Conservation (phyloP, 2,797 vertebrate genomes). For the Glossophaga mutica region DNA sequence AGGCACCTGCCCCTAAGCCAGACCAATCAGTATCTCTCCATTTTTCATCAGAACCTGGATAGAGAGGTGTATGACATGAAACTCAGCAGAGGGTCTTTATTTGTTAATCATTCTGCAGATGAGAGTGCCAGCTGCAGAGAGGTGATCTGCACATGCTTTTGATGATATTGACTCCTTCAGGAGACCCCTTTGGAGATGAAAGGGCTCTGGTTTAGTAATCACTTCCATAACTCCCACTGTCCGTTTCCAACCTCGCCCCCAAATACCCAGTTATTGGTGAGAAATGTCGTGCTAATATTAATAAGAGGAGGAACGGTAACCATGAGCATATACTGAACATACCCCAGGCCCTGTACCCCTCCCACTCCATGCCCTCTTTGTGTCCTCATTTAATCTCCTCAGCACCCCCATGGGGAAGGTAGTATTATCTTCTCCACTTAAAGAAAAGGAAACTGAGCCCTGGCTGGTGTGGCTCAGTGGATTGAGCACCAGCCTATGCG, state of each 20-base stretch:
- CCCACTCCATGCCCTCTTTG: background rate
- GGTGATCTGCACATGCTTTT: background rate
- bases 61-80: background rate
- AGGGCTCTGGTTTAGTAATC: background rate
- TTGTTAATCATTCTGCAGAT: background rate
- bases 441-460: background rate
- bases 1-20: background rate
- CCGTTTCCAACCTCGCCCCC: background rate
- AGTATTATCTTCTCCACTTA: background rate
- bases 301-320: background rate
- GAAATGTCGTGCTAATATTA: background rate
- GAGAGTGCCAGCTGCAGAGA: background rate
- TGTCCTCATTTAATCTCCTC: background rate
- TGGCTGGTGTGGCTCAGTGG: too few relatives aligned
- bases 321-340: background rate
- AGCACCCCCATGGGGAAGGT: background rate
- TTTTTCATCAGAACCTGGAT: background rate
- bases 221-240: background rate
- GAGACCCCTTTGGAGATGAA: background rate
- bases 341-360: too few relatives aligned
- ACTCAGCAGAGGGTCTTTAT: background rate
- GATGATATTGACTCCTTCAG: background rate
- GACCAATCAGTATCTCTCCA: background rate
- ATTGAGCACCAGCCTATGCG: too few relatives aligned
- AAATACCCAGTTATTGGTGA: background rate